Percentiles rank a stretch among this genome's conserved stretches.
phyloP scores from a whole-genome alignment of 2,888 invertebrate species.

The Tanypteryx hageni region DNA sequence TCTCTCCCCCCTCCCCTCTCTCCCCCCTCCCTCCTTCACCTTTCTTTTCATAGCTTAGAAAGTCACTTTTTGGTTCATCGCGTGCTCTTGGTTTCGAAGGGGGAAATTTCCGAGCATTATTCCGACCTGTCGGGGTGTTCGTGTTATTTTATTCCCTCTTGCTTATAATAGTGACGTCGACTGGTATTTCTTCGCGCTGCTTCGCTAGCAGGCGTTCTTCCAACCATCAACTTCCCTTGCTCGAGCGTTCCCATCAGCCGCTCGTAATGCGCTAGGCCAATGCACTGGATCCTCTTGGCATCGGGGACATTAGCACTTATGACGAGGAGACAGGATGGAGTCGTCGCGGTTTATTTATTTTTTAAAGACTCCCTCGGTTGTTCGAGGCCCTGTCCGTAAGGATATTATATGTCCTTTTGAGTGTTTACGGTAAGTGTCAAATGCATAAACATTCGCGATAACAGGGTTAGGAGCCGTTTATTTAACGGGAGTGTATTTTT shows the following conservation, averaged over 20 bases:
- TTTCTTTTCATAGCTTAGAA: not conserved
- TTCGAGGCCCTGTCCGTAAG: too few relatives aligned
- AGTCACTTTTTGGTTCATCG: slow-evolving; percentile 8
- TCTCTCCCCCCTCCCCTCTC: not conserved
- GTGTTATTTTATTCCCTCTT: not conserved
- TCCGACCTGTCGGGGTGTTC: not conserved
- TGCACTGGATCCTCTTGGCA: not conserved
- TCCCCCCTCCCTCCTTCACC: not conserved
- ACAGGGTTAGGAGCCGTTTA: too few relatives aligned
- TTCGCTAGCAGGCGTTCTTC: not conserved
- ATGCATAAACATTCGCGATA: too few relatives aligned
- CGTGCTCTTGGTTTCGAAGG: slow-evolving; percentile 10
- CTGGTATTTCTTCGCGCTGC: not conserved
- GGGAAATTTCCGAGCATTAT: slow-evolving; percentile 5
- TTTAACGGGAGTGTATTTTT: too few relatives aligned
- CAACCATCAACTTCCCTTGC: not conserved
- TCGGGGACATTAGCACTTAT: slow-evolving; percentile 14
- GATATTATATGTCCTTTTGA: too few relatives aligned
- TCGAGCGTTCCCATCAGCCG: slow-evolving; percentile 16
- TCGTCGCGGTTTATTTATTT: not conserved
- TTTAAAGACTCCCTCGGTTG: too few relatives aligned
- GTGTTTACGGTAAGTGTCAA: too few relatives aligned
- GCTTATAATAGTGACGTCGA: not conserved
- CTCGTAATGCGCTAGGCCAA: not conserved
- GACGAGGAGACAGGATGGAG: not conserved